Conservation (phyloP, 1,140 invertebrate species). For the Notospermus geniculatus region DNA sequence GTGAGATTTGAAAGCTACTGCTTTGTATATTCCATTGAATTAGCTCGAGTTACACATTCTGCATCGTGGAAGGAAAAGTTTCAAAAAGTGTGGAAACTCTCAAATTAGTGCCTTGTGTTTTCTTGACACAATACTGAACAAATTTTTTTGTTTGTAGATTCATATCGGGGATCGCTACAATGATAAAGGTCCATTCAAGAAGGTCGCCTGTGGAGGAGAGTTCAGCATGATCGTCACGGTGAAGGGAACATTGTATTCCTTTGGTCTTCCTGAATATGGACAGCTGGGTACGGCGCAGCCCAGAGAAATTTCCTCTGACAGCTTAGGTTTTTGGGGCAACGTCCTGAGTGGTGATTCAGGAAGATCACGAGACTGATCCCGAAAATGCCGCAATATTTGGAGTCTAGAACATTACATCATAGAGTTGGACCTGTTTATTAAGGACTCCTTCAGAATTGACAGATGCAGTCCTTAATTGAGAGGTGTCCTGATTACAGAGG, state of each 20-base stretch:
- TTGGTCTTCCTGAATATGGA: conserved; percentile 89
- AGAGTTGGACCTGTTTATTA: too few species aligned
- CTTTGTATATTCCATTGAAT: not conserved
- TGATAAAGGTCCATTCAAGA: conserved; percentile 74
- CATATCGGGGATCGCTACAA: conserved; percentile 45
- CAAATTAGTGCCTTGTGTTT: not conserved
- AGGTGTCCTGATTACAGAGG: too few species aligned
- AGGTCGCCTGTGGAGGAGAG: conserved; percentile 84
- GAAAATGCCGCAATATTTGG: too few species aligned
- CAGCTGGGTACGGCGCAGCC: conserved; percentile 81
- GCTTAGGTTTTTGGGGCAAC: too few species aligned
- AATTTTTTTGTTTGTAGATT: not conserved
- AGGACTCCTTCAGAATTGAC: too few species aligned
- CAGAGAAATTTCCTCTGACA: too few species aligned
- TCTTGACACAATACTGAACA: not conserved
- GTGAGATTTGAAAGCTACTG: conserved; percentile 58
- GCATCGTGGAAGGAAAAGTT: not conserved
- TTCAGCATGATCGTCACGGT: conserved; percentile 88
- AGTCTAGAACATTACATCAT: too few species aligned
- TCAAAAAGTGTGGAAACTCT: not conserved
- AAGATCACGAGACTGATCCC: too few species aligned
- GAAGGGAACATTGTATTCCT: conserved; percentile 83
- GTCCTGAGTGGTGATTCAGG: too few species aligned
- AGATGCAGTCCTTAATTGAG: too few species aligned
- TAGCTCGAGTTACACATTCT: conserved; percentile 1